Evolutionary conservation across 1,140 invertebrate species (phyloP), one percentile per base, ranked within the genome.

Genomic region (Diorhabda carinulata): DNA sequence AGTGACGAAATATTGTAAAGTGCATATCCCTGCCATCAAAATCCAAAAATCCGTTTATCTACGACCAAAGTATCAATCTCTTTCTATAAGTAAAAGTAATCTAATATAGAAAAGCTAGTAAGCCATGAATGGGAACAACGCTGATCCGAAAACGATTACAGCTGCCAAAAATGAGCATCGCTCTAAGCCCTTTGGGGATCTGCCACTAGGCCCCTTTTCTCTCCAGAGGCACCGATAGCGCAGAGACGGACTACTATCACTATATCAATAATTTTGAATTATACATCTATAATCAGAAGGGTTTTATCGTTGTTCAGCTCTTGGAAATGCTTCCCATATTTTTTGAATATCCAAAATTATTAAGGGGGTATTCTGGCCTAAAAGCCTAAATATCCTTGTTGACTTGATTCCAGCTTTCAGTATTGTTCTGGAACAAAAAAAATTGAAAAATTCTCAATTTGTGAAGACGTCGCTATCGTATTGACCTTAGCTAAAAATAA

Each of bases 81-180:
- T 65, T 57, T 43, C 25, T 70, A 70, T 70, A 73, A 71, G 72
- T 73, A 76, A 71, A 72, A 72, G 78, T 80, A 81, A 79, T 80
- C 77, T 76, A 80, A 80, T 80, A 76, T 76, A 75, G 67, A 52
- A 76, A 75, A 76, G 79, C 74, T 76, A 73, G 67, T 73, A 73
- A 75, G 72, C 76, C 71, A 77, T 77, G 78, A 79, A 81, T 81
- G 73, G 77, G 78, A 77, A 81, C 79, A 79, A 80, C 78, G 76
- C 75, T 80, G 78, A 81, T 81, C 79, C 77, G 77, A 79, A 81
- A 81, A 79, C 79, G 79, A 79, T 81, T 81, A 80, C 79, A 80
- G 79, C 78, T 80, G 79, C 79, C 78, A 80, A 76, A 81, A 81
- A 81, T 80, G 79, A 80, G 75, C 79, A 79, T 78, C 78, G n/a